These are phyloP conservation scores for Drosophila robusta DNA, from an alignment of 2,888 invertebrate genomes.

Conservation along the genomic window DNA sequence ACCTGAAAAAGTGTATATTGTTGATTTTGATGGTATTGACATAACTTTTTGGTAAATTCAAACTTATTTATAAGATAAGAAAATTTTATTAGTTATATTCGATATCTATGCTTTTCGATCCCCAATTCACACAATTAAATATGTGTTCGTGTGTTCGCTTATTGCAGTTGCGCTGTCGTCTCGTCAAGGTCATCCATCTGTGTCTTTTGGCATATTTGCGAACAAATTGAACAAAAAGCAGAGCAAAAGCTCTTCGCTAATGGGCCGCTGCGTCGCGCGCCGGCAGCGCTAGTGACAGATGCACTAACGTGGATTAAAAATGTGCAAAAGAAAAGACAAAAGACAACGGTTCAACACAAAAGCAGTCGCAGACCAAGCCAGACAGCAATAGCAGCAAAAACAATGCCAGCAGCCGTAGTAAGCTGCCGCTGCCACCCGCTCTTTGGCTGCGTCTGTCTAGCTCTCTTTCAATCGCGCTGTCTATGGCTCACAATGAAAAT, in stretches of 20 bases:
- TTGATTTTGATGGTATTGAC: background rate
- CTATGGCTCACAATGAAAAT: conserved; percentile 33
- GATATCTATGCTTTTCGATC: too few species aligned
- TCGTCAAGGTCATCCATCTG: conserved; percentile 41
- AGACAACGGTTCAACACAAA: conserved; percentile 35
- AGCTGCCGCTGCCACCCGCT: conserved; percentile 18
- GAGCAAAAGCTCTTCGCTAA: conserved; percentile 49
- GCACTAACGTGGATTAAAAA: conserved; percentile 65
- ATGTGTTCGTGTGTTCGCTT: conserved; percentile 6
- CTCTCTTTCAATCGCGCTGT: conserved; percentile 20
- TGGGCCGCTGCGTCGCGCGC: conserved; percentile 23
- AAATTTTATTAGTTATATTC: too few species aligned
- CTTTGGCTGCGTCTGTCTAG: conserved; percentile 2
- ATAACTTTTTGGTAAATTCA: background rate
- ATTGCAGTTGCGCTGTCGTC: conserved; percentile 19
- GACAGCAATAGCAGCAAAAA: conserved; percentile 25
- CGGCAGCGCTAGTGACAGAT: conserved; percentile 47
- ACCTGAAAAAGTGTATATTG: background rate
- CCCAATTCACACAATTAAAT: background rate
- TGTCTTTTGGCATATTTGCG: conserved; percentile 45
- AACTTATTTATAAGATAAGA: background rate
- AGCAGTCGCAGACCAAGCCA: conserved; percentile 21
- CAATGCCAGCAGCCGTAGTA: conserved; percentile 20
- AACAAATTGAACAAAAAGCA: conserved; percentile 30
- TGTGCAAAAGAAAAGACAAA: conserved; percentile 45